Evolutionary conservation across 2,888 invertebrate species (phyloP).

Genomic region (Schizaphis graminum): DNA sequence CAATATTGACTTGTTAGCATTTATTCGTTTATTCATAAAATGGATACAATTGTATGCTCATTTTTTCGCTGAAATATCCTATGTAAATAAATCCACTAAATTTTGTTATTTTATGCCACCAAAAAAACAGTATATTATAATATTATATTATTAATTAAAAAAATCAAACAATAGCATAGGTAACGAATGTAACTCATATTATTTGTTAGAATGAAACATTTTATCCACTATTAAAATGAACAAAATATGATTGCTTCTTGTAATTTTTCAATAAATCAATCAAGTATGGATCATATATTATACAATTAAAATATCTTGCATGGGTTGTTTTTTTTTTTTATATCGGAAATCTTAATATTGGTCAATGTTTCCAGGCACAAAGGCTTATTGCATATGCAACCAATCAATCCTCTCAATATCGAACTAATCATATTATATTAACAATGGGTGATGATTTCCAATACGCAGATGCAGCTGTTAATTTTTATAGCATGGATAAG

Average conservation of each 20-base stretch:
- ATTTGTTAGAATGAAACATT: not conserved
- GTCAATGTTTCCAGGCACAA: constrained; percentile 48
- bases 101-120: too few relatives aligned
- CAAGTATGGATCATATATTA: not conserved
- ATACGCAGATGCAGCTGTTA: constrained; percentile 75
- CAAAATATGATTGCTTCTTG: not conserved
- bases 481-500: constrained; percentile 77
- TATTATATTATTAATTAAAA: too few relatives aligned
- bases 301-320: not conserved
- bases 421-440: constrained; percentile 76
- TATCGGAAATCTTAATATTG: not conserved
- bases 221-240: not conserved
- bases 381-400: constrained; percentile 25
- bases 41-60: not conserved
- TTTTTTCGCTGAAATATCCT: not conserved
- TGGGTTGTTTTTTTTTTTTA: not conserved
- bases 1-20: not conserved
- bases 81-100: not conserved
- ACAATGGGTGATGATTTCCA: constrained; percentile 80
- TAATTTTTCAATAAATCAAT: not conserved
- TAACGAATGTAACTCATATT: not conserved
- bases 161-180: not conserved
- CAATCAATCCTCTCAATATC: constrained; percentile 69
- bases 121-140: too few relatives aligned
- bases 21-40: not conserved